phyloP scores from a whole-genome alignment of 2,797 vertebrate species.

The Rallus crepitans region DNA sequence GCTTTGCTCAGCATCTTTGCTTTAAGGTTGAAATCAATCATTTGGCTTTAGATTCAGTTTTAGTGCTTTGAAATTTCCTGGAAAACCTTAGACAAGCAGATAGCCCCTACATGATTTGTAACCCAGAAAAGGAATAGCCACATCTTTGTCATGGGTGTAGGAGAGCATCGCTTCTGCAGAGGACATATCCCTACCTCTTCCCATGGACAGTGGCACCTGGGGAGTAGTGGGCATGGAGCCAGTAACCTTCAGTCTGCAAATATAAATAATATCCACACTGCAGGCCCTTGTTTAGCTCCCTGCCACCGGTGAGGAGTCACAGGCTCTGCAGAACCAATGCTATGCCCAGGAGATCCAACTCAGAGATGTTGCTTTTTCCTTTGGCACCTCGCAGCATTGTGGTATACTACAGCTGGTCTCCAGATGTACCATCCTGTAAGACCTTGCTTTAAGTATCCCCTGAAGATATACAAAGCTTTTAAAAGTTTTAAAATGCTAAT shows the following conservation, averaged over 20 bases:
- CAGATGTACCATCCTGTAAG: not conserved
- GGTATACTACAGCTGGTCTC: not conserved
- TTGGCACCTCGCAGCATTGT: not conserved
- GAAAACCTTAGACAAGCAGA: not conserved
- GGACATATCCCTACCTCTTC: not conserved
- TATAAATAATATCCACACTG: not conserved
- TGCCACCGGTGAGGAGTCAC: accelerated
- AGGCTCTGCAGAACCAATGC: not conserved
- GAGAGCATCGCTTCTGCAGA: accelerated
- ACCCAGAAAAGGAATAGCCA: not conserved
- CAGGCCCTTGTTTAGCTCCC: not conserved
- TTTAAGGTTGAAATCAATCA: not conserved
- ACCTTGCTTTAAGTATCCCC: not conserved
- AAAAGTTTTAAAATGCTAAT: not conserved
- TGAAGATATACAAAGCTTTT: not conserved
- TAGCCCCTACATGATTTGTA: accelerated
- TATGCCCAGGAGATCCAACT: accelerated
- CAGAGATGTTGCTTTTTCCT: not conserved
- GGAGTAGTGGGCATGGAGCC: accelerated
- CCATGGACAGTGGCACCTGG: too few relatives aligned
- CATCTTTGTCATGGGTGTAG: not conserved
- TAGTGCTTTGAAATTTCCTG: not conserved
- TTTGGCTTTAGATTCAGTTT: not conserved
- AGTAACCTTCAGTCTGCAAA: not conserved
- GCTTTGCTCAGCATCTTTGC: not conserved